Evolutionary conservation across 1,140 invertebrate species (phyloP), one percentile per base, ranked within the genome.

Genomic region (Drosophila kepulauana): DNA sequence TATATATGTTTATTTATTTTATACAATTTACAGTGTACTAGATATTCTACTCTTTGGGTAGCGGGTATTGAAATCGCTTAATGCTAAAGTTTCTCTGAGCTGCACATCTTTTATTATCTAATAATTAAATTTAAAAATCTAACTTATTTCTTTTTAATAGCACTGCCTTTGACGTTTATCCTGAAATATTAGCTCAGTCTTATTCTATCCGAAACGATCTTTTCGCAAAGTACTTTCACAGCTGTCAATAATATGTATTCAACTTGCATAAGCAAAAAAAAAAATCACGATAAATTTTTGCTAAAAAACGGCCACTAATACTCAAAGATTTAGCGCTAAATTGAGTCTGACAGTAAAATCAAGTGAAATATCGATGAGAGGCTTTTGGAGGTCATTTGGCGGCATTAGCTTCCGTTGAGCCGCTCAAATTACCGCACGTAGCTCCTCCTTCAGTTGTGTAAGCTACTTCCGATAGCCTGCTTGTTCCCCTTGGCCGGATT

Each of bases 291-390:
- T 75, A 72, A 76, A 76, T 65, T 51, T 35, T 43, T 28, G 48
- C 6, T 76, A 72, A 76, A 72, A 76, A 75, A 75, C 54, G 25
- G 43, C 25, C 45, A 33, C 11, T 16, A 71, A 66, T 76, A 35
- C 56, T 33, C 2, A 35, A 69, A 46, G 62, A 57, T 66, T 64
- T 78, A 49, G 61, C 38, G 59, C 58, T 69, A 84, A 87, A 87
- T 88, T 88, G 84, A 88, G 70, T 64, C 41, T 13, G 85, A 70
- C 84, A 88, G 70, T 78, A 73, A 77, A 86, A 78, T 80, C 66
- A 80, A 89, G 84, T 88, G 84, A 88, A 84, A 79, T 88, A 88
- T 88, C 74, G 85, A 81, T 84, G 78, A 64, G 51, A 59, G 74
- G 74, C 67, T 84, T 85, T 82, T 70, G 66, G 80, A 59, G 85